Conservation (phyloP, 2,888 invertebrate species). For the Tridacna gigas region DNA sequence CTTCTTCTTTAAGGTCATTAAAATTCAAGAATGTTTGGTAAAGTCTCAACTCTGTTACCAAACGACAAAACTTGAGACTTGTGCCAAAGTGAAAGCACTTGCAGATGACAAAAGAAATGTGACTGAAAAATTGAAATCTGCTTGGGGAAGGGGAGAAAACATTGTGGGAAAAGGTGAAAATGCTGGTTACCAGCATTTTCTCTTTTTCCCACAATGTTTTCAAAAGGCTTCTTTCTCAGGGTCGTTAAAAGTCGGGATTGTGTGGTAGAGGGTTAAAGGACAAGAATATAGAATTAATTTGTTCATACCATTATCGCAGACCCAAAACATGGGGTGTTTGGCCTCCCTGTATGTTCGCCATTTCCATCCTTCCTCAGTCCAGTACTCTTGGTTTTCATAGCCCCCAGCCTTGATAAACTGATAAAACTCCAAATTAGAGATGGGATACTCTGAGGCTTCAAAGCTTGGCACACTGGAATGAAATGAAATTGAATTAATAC, state of each 20-base stretch:
- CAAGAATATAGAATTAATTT: too few species aligned
- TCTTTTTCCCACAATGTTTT: not conserved
- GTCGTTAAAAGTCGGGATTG: too few species aligned
- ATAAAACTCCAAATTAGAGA: slow-evolving; percentile 81
- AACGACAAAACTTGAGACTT: too few species aligned
- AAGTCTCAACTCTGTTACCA: too few species aligned
- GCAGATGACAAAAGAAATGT: too few species aligned
- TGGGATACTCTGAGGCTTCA: slow-evolving; percentile 79
- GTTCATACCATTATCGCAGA: slow-evolving; percentile 76
- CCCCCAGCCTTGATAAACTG: slow-evolving; percentile 81
- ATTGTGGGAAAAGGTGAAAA: too few species aligned
- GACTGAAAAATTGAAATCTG: too few species aligned
- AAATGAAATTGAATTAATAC: not conserved
- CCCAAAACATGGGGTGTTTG: slow-evolving; percentile 83
- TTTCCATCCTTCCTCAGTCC: slow-evolving; percentile 83
- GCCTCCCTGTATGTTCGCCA: slow-evolving; percentile 80
- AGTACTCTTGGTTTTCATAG: slow-evolving; percentile 75
- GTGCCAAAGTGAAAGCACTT: too few species aligned
- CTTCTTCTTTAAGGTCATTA: too few species aligned
- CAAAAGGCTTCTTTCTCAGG: not conserved
- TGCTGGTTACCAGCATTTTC: not conserved
- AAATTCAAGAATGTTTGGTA: too few species aligned
- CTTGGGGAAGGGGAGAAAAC: too few species aligned
- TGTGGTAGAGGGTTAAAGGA: too few species aligned
- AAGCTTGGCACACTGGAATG: slow-evolving; percentile 79